Base-by-base conservation (phyloP, 2,113 vertebrate species). In the Lipophrys pholis region DNA sequence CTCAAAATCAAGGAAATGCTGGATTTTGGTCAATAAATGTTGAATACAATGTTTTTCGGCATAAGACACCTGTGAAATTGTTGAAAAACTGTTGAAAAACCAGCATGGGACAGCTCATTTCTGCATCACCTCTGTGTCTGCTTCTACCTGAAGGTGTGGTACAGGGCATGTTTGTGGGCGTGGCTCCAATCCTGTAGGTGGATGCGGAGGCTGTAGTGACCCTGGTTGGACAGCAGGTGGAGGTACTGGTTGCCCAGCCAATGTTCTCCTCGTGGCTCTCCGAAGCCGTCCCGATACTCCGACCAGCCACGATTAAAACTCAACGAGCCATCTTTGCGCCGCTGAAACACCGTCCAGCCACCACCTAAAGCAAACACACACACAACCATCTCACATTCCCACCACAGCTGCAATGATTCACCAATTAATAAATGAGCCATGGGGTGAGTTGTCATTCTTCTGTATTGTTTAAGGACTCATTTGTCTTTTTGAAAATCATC, bases 201-300 rank as follows among this genome's bases (percentile, higher is more conserved):
- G 0, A 96, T 93, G 11, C 95, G 93, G 3, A 96, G 93, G 0
- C 88, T 90, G 70, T 95, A 94, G 76, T 94, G 92, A 1, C 94
- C 94, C 16, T 94, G 93, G 53, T 76, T 93, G 1, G 94, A 92
- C 57, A 96, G 81, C 70, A 90, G 72, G 76, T 96, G 93, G 56
- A 96, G 95, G 78, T 94, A 89, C 17, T 92, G 88, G 5, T 96
- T 96, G 0, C 95, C 95, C 71, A 96, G 82, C 95, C 95, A 96
- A 91, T 95, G 95, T 76, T 96, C 95, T 0, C 87, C 82, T 0
- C 56, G 66, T 0, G 93, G 89, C 5, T 95, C 92, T 0, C 95
- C 95, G 1, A 96, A 96, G 0, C 95, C 95, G 0, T 93, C 91
- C 0, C 80, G 92, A 64, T 96, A 96, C 69, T 95, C 94, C 0